phyloP scores from a whole-genome alignment of 2,888 invertebrate genomes.

The Parelbella ahira region DNA sequence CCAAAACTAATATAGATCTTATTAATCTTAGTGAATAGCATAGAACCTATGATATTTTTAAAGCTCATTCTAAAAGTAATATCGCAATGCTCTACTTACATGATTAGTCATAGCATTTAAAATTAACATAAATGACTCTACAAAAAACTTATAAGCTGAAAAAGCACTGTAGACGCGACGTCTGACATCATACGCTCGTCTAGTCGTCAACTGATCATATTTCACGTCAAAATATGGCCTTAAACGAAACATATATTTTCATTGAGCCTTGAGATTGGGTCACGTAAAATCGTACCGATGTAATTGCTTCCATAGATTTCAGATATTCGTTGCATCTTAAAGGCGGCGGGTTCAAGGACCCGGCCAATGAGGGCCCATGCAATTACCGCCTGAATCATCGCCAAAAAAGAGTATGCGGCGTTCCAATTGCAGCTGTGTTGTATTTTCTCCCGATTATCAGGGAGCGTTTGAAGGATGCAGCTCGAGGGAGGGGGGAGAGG shows the following conservation, averaged over 20 bases:
- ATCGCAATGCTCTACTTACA: too few relatives aligned
- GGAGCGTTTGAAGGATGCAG: constrained; percentile 73
- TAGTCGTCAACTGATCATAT: constrained; percentile 42
- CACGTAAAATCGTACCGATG: constrained; percentile 3
- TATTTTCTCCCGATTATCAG: constrained; percentile 76
- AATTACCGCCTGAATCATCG: constrained; percentile 68
- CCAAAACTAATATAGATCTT: too few relatives aligned
- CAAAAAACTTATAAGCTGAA: too few relatives aligned
- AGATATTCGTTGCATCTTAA: not conserved
- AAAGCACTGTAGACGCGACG: constrained; percentile 29
- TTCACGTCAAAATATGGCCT: constrained; percentile 42
- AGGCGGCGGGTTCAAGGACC: constrained; percentile 44
- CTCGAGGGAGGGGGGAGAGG: constrained; percentile 43
- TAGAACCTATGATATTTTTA: too few relatives aligned
- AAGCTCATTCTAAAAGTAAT: too few relatives aligned
- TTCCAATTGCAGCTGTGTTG: constrained; percentile 71
- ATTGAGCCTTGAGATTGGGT: constrained; percentile 28
- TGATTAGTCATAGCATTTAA: too few relatives aligned
- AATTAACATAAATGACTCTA: too few relatives aligned
- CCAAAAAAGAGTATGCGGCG: constrained; percentile 71
- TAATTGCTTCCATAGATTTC: not conserved
- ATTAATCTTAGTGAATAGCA: too few relatives aligned
- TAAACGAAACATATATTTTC: constrained; percentile 55
- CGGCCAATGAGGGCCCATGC: constrained; percentile 56
- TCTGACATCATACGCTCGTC: constrained; percentile 31